Percentiles rank a stretch among this genome's conserved stretches.
These are phyloP conservation scores for Trachelus troglodyta DNA, from an alignment of 2,888 invertebrate genomes.

Conservation along the genomic window DNA sequence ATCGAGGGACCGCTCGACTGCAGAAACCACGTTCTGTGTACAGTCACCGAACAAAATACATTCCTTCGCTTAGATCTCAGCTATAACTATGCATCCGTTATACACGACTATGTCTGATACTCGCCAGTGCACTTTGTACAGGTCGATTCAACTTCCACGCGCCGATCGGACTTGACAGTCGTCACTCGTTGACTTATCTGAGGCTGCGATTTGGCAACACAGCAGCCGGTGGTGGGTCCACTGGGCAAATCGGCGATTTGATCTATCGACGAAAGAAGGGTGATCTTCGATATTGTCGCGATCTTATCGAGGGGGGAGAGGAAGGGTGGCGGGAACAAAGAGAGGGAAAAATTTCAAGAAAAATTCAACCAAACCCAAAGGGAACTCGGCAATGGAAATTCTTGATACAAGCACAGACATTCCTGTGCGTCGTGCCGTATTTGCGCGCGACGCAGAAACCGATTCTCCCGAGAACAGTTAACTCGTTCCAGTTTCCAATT, in stretches of 20 bases:
- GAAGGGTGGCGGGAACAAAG: too few relatives aligned
- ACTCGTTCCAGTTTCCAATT: not conserved
- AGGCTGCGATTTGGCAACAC: not conserved
- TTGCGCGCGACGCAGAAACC: not conserved
- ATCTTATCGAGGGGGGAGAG: too few relatives aligned
- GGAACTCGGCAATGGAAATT: not conserved
- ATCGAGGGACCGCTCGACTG: not conserved
- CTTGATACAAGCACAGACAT: not conserved
- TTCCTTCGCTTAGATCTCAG: not conserved
- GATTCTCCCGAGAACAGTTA: not conserved
- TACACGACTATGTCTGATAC: too few relatives aligned
- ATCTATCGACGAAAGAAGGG: not conserved
- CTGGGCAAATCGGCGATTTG: not conserved
- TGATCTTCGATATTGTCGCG: not conserved
- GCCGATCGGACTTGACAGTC: not conserved
- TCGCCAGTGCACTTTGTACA: not conserved
- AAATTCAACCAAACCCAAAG: not conserved
- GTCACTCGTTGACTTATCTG: not conserved
- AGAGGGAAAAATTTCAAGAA: too few relatives aligned
- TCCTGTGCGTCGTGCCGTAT: not conserved
- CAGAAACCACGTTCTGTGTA: slow-evolving; percentile 39
- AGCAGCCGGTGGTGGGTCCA: not conserved
- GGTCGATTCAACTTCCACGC: not conserved
- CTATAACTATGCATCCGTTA: not conserved
- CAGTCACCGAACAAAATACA: slow-evolving; percentile 41